Evolutionary conservation across 1,140 invertebrate species (phyloP).

Genomic region (Grapholita molesta): DNA sequence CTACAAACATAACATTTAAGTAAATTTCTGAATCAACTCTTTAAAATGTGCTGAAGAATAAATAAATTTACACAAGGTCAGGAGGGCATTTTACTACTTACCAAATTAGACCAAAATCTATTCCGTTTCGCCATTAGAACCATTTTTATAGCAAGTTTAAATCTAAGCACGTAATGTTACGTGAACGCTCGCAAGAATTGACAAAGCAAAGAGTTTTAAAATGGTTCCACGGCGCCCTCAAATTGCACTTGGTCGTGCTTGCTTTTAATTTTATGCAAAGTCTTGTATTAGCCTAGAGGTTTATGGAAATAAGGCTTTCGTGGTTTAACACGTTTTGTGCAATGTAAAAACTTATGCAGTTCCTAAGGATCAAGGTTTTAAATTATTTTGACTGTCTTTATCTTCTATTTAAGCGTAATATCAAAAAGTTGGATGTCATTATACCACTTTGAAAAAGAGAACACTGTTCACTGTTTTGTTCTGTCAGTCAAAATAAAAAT

Average conservation of each 20-base stretch:
- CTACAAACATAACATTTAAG: no score
- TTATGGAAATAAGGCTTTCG: constrained; percentile 11
- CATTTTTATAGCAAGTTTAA: not conserved
- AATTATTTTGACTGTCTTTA: not conserved
- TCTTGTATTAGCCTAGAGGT: constrained; percentile 4
- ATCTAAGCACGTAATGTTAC: not conserved
- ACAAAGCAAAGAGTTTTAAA: constrained; percentile 17
- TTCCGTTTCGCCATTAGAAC: not conserved
- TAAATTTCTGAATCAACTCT: no score
- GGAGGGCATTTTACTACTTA: not conserved
- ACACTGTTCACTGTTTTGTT: no score
- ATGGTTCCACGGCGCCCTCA: not conserved
- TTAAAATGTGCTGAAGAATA: no score
- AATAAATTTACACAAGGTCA: no score
- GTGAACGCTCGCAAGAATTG: not conserved
- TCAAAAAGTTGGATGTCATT: no score
- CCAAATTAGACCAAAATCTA: not conserved
- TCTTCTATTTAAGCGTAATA: no score
- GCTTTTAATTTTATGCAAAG: constrained; percentile 11
- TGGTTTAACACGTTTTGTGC: not conserved
- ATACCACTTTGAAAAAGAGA: no score
- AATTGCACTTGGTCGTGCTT: not conserved
- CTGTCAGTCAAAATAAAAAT: no score
- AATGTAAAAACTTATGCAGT: not conserved
- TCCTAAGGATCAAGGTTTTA: not conserved